Conservation (phyloP, 1,140 invertebrate species). For the Achatina immaculata region DNA sequence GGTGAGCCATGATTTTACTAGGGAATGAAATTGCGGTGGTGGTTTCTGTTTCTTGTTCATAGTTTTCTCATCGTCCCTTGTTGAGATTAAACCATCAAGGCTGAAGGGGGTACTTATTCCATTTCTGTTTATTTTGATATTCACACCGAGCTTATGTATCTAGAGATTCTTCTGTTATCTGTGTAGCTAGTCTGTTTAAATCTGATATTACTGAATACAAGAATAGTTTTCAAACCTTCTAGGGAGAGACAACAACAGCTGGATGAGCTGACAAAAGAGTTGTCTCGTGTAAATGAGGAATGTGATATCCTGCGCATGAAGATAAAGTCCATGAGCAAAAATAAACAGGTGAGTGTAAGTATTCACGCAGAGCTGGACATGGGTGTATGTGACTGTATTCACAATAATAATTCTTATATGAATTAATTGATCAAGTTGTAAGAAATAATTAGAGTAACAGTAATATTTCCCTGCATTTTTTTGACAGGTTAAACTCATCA, state of each 20-base stretch:
- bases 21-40: no score
- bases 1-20: no score
- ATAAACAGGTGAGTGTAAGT: constrained; percentile 43
- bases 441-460: no score
- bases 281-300: constrained; percentile 63
- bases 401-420: no score
- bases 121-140: background rate
- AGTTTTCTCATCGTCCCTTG: no score
- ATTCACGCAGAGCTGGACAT: background rate
- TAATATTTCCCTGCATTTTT: no score
- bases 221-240: constrained; percentile 11
- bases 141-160: background rate
- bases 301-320: constrained; percentile 60
- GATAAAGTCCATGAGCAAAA: constrained; percentile 55
- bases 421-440: no score
- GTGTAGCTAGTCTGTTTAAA: background rate
- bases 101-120: no score
- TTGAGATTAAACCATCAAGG: no score
- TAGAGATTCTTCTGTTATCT: background rate
- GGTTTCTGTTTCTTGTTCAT: no score
- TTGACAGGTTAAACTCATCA: no score
- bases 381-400: constrained; percentile 13
- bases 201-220: background rate
- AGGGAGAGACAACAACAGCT: constrained; percentile 68
- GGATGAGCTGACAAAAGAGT: constrained; percentile 67